These are phyloP conservation scores for Pseudorhiza aurosa DNA, from an alignment of 30 jellyfish, hydroid and myxozoan species.

Conservation along the genomic window DNA sequence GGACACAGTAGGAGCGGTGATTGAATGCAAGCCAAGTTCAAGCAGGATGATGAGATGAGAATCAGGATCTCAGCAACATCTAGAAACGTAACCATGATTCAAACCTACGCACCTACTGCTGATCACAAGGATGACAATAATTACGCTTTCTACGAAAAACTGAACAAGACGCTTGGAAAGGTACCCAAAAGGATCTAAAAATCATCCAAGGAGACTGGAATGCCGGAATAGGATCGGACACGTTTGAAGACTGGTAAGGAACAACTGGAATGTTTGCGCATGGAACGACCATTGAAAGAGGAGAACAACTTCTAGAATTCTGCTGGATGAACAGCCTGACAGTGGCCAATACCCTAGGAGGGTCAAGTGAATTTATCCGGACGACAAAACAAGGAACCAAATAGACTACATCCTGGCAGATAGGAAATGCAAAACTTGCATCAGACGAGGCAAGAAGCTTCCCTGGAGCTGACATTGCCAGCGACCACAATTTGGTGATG, in stretches of 20 bases:
- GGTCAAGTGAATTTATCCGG: constrained; percentile 34
- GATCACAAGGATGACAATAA: constrained; percentile 27
- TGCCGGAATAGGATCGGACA: constrained; percentile 47
- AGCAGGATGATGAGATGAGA: constrained; percentile 47
- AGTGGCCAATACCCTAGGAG: constrained; percentile 31
- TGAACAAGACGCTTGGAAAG: constrained; percentile 29
- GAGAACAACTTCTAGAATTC: no score
- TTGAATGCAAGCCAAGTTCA: constrained; percentile 48
- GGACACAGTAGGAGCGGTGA: constrained; percentile 11
- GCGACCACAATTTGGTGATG: constrained; percentile 37
- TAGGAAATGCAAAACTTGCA: neutral
- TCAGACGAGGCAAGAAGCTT: constrained; percentile 9
- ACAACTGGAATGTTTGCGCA: constrained; percentile 49
- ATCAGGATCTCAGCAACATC: constrained; percentile 26
- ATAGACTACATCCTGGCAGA: constrained; percentile 44
- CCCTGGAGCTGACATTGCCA: constrained; percentile 56
- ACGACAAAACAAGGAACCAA: neutral
- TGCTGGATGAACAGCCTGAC: constrained; percentile 20
- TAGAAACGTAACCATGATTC: constrained; percentile 27
- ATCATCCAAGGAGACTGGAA: constrained; percentile 53
- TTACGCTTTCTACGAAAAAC: constrained; percentile 20
- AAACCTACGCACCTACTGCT: constrained; percentile 52
- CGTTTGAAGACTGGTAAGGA: constrained; percentile 49
- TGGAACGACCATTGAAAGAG: constrained; percentile 45
- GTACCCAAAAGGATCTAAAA: constrained; percentile 35